These are phyloP conservation scores for Spicauda simplicius DNA, from an alignment of 2,888 invertebrate species.

Conservation along the genomic window DNA sequence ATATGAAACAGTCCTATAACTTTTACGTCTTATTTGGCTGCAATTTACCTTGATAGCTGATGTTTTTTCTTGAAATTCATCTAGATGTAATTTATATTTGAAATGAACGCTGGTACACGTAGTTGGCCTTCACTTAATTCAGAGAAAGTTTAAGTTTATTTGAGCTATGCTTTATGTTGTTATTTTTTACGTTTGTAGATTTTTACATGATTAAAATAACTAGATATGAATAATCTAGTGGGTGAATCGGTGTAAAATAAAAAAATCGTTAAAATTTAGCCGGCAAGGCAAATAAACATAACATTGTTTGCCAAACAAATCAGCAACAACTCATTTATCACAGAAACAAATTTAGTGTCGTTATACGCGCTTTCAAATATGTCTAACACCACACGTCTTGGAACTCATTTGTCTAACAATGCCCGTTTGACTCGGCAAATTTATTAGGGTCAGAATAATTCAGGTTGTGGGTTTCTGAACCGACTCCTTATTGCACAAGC, in stretches of 20 bases:
- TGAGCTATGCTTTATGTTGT: too few species aligned
- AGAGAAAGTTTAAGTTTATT: too few species aligned
- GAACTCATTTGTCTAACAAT: conserved; percentile 78
- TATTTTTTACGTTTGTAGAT: too few species aligned
- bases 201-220: background rate
- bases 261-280: background rate
- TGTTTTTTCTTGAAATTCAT: too few species aligned
- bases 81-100: too few species aligned
- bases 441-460: conserved; percentile 84
- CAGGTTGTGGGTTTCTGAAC: conserved; percentile 79
- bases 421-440: conserved; percentile 77
- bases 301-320: conserved; percentile 33
- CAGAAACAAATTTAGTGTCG: conserved; percentile 47
- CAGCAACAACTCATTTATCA: conserved; percentile 39
- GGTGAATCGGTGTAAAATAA: too few species aligned
- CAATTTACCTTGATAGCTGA: too few species aligned
- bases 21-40: too few species aligned
- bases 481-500: conserved; percentile 76
- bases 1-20: too few species aligned
- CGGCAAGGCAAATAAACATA: conserved; percentile 5
- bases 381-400: conserved; percentile 51
- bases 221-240: too few species aligned
- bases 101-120: too few species aligned
- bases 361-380: conserved; percentile 45
- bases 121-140: too few species aligned